Evolutionary conservation across 2,888 invertebrate species (phyloP).

Genomic region (Unio pictorum): DNA sequence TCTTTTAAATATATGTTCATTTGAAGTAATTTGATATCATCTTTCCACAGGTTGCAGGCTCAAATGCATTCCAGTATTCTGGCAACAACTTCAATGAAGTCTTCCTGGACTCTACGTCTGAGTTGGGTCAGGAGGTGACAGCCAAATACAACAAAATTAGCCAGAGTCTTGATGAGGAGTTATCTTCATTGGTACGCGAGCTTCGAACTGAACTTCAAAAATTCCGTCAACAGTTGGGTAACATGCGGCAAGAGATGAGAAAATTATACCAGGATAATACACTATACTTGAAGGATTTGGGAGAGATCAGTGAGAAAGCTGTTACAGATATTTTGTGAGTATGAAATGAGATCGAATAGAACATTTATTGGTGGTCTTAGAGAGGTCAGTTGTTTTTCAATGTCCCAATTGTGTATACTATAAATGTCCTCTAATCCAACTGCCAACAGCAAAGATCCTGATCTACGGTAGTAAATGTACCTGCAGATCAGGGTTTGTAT

Average conservation of each 20-base stretch:
- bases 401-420: too few relatives aligned
- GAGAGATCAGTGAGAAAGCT: conserved; percentile 23
- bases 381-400: too few relatives aligned
- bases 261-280: conserved; percentile 50
- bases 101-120: conserved; percentile 18
- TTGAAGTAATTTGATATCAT: too few relatives aligned
- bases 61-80: conserved; percentile 24
- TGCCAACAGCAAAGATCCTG: too few relatives aligned
- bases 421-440: too few relatives aligned
- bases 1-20: too few relatives aligned
- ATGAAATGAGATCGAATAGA: background rate
- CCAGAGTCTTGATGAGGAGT: conserved; percentile 42
- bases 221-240: conserved; percentile 31
- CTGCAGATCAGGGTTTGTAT: too few relatives aligned
- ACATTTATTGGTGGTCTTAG: too few relatives aligned
- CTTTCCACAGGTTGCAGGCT: too few relatives aligned
- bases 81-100: conserved; percentile 25
- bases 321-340: conserved; percentile 38
- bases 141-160: conserved; percentile 43
- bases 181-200: conserved; percentile 33
- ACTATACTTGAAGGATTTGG: conserved; percentile 44
- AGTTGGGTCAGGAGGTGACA: conserved; percentile 36
- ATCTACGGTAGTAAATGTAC: too few relatives aligned
- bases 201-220: conserved; percentile 33
- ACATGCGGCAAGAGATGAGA: conserved; percentile 35